A percentile compares a stretch with the other conserved stretches of the same genome.
Conservation (phyloP, 2,113 vertebrate genomes). For the Bufo bufo region DNA sequence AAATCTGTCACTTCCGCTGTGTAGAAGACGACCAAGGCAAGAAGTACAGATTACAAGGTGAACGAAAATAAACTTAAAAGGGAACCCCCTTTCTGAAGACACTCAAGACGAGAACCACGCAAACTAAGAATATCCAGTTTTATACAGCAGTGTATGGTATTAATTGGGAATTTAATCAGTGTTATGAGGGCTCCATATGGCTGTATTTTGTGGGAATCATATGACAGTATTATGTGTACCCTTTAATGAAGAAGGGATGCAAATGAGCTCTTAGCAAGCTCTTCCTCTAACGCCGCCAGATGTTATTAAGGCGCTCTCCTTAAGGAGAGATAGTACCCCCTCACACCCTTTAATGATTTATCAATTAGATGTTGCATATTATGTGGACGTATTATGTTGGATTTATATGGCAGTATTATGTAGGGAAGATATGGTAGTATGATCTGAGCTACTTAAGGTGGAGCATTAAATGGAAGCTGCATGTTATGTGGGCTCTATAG, state of each 20-base stretch:
- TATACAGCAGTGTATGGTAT: no score
- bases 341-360: no score
- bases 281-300: no score
- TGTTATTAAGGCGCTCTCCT: no score
- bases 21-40: neutral
- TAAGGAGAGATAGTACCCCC: no score
- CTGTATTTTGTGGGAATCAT: neutral
- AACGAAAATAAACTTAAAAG: neutral
- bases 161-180: neutral
- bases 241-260: no score
- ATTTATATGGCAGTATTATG: neutral
- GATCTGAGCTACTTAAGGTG: no score
- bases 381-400: neutral
- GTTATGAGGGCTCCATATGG: neutral
- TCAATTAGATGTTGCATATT: no score
- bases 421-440: neutral
- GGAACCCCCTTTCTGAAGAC: neutral
- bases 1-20: conserved; percentile 12
- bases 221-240: neutral
- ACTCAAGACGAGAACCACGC: neutral
- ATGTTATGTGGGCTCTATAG: no score
- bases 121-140: no score
- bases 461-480: no score
- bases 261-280: no score
- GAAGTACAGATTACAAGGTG: neutral